Evolutionary conservation across 2,113 vertebrate species (phyloP).

Genomic region (Caranx ignobilis): DNA sequence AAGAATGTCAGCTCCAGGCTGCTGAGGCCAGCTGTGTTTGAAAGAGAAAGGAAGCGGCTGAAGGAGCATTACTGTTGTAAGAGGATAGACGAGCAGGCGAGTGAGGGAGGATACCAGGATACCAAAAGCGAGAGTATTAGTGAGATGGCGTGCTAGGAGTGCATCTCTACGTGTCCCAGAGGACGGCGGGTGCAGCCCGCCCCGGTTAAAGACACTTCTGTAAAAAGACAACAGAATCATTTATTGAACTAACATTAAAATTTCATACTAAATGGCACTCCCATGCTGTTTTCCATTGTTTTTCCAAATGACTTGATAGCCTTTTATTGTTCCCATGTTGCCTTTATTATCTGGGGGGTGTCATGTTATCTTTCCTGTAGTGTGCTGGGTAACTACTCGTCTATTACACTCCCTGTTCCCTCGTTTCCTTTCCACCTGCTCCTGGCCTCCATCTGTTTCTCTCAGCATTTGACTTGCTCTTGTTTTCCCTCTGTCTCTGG

Average conservation of each 20-base stretch:
- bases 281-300: conserved; percentile 87
- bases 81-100: conserved; percentile 14
- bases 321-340: conserved; percentile 84
- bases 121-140: conserved; percentile 26
- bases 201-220: conserved; percentile 68
- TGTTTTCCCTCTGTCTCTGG: conserved; percentile 72
- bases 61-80: conserved; percentile 11
- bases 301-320: conserved; percentile 89
- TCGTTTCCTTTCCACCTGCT: conserved; percentile 48
- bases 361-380: conserved; percentile 80
- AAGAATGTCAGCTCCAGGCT: conserved; percentile 31
- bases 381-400: conserved; percentile 21
- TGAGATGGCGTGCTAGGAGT: conserved; percentile 49
- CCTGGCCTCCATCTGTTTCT: conserved; percentile 63
- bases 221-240: conserved; percentile 82
- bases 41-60: conserved; percentile 1
- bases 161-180: conserved; percentile 63
- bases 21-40: conserved; percentile 2
- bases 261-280: conserved; percentile 86
- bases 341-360: conserved; percentile 86
- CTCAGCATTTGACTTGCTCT: conserved; percentile 62
- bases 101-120: conserved; percentile 4
- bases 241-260: conserved; percentile 84
- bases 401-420: conserved; percentile 12
- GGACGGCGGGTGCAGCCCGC: conserved; percentile 50